Evolutionary conservation across 2,888 invertebrate species (phyloP).

Genomic region (Drosophila mettleri): DNA sequence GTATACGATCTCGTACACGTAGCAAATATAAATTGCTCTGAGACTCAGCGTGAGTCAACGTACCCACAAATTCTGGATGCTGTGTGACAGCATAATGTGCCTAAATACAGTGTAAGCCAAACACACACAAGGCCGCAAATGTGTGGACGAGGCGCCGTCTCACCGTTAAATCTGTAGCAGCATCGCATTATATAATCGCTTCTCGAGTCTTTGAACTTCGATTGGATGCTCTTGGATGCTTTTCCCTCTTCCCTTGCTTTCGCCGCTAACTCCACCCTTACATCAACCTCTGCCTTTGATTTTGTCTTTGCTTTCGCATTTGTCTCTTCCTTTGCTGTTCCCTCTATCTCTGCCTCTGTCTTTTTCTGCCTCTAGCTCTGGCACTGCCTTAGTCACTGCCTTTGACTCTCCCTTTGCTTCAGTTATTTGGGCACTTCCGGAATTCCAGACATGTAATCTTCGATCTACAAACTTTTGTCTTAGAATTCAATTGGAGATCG

Average conservation of each 20-base stretch:
- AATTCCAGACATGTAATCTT: background rate
- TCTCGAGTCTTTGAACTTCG: conserved; percentile 18
- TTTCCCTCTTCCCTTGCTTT: too few relatives aligned
- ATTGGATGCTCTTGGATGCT: too few relatives aligned
- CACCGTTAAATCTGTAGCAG: conserved; percentile 14
- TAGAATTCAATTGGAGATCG: background rate
- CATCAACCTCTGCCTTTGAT: too few relatives aligned
- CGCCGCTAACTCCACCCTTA: too few relatives aligned
- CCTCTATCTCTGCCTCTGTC: too few relatives aligned
- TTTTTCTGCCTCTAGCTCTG: too few relatives aligned
- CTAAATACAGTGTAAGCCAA: conserved; percentile 13
- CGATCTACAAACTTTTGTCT: background rate
- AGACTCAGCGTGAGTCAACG: conserved; percentile 40
- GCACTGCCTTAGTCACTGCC: too few relatives aligned
- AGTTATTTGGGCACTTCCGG: conserved; percentile 15
- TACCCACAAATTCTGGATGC: conserved; percentile 41
- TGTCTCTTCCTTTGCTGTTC: too few relatives aligned
- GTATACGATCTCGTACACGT: conserved; percentile 25
- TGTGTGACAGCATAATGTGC: conserved; percentile 38
- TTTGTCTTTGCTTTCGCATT: too few relatives aligned
- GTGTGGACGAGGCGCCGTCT: background rate
- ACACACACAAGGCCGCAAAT: background rate
- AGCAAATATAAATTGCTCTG: conserved; percentile 32
- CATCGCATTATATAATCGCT: conserved; percentile 9
- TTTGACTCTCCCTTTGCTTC: background rate